Evolutionary conservation across 2,113 vertebrate genomes (phyloP).

Genomic region (Ahaetulla prasina): DNA sequence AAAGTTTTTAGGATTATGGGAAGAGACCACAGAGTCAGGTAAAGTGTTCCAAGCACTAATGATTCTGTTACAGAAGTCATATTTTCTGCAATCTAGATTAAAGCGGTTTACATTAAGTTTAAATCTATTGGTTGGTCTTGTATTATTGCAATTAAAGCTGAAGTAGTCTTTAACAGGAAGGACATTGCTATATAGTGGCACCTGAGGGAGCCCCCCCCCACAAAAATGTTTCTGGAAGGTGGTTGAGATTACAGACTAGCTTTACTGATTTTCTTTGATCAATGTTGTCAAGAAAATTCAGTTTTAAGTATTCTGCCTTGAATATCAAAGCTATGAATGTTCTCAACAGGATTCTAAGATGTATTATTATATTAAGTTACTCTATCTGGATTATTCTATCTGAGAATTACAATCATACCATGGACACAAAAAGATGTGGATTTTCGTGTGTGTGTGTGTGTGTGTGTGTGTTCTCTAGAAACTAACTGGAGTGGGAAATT

Average conservation of each 20-base stretch:
- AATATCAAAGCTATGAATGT: not conserved
- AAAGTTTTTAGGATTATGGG: too few relatives aligned
- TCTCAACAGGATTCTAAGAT: not conserved
- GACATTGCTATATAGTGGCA: not conserved
- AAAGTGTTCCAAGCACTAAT: too few relatives aligned
- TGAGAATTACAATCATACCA: not conserved
- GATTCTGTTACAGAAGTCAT: too few relatives aligned
- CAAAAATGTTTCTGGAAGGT: not conserved
- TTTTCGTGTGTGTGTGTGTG: constrained; percentile 17
- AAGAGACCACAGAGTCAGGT: too few relatives aligned
- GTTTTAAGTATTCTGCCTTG: not conserved
- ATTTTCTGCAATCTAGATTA: too few relatives aligned
- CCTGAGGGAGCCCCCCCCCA: not conserved
- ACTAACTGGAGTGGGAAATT: constrained; percentile 40
- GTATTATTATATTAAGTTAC: not conserved
- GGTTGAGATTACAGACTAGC: not conserved
- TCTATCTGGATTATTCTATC: not conserved
- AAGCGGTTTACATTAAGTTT: too few relatives aligned
- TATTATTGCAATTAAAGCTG: too few relatives aligned
- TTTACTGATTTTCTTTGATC: not conserved
- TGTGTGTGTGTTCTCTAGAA: constrained; percentile 44
- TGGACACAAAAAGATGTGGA: constrained; percentile 31
- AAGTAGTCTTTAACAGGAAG: too few relatives aligned
- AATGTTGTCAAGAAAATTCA: not conserved
- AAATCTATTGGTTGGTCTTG: too few relatives aligned